Conservation (phyloP, 1,140 invertebrate genomes). For the Polypedilum pembai region DNA sequence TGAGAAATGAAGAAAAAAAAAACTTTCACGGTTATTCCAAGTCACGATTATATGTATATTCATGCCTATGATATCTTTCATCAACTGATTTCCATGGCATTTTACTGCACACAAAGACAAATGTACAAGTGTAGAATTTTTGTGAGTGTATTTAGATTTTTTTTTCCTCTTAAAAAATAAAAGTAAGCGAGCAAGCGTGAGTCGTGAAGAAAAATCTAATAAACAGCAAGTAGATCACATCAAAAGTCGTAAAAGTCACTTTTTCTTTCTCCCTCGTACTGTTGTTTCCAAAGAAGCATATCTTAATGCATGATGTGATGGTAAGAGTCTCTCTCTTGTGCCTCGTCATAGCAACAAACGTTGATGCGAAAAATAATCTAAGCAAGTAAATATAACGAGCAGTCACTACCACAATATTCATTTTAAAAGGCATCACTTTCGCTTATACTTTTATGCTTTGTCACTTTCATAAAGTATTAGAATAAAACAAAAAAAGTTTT, state of each 20-base stretch:
- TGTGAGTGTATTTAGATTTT: no score
- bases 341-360: no score
- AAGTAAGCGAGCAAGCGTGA: not conserved
- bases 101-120: not conserved
- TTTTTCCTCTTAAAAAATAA: not conserved
- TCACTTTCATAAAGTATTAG: no score
- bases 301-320: no score
- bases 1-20: not conserved
- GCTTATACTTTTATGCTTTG: no score
- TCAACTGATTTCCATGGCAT: not conserved
- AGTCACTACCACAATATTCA: no score
- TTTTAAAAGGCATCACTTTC: no score
- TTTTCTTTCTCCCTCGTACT: not conserved
- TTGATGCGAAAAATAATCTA: no score
- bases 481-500: no score
- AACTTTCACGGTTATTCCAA: not conserved
- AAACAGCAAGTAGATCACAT: conserved; percentile 8
- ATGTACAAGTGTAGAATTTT: not conserved
- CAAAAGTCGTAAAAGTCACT: conserved; percentile 15
- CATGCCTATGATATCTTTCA: not conserved
- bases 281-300: no score
- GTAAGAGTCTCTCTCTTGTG: no score
- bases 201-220: not conserved
- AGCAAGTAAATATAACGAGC: no score
- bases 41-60: not conserved